Conservation (phyloP, 2,113 vertebrate species). For the Coptodon bakossiorum region DNA sequence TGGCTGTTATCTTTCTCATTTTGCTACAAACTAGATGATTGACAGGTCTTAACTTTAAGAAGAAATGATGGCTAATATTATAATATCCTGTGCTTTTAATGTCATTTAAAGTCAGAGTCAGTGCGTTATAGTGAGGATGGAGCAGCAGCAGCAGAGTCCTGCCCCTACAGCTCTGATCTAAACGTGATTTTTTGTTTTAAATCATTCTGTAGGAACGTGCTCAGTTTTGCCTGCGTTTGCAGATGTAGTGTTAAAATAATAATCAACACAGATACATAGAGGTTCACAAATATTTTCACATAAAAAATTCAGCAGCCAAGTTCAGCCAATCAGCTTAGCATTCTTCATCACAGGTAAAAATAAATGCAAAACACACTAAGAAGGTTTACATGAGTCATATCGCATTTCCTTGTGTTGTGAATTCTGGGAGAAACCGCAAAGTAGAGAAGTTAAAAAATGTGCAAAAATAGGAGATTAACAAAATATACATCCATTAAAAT, state of each 20-base stretch:
- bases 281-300: background rate
- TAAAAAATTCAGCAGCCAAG: background rate
- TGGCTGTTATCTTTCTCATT: background rate
- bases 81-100: background rate
- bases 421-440: background rate
- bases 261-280: background rate
- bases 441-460: background rate
- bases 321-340: background rate
- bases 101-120: background rate
- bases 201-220: background rate
- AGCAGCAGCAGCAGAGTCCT: background rate
- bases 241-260: background rate
- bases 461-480: background rate
- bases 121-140: background rate
- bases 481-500: background rate
- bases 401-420: background rate
- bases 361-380: background rate
- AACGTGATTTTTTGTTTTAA: background rate
- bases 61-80: background rate
- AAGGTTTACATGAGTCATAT: background rate
- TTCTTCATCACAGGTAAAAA: background rate
- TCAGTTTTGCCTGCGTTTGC: fast-evolving
- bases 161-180: background rate
- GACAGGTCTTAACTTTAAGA: background rate
- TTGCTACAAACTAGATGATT: background rate